phyloP scores from a whole-genome alignment of 2,113 vertebrate species.

The Piaya cayana region DNA sequence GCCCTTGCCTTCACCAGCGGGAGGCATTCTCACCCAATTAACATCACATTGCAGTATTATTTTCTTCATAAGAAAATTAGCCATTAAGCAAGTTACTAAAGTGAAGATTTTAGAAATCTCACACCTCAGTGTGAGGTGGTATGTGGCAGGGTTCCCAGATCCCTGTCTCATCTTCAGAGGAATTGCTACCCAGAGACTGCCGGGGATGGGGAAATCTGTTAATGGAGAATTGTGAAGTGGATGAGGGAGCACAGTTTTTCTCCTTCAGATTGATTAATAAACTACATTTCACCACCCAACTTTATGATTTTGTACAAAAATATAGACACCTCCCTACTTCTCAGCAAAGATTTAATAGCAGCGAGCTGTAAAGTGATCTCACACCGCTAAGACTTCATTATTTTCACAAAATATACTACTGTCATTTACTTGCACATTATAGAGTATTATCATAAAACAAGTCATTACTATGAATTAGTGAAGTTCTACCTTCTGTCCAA shows the following conservation, averaged over 20 bases:
- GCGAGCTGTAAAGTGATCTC: conserved; percentile 2
- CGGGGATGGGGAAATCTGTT: neutral
- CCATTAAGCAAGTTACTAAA: neutral
- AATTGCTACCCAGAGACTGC: neutral
- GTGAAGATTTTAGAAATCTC: neutral
- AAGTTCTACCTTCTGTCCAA: neutral
- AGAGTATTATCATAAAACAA: conserved; percentile 53
- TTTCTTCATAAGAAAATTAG: neutral
- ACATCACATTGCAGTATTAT: neutral
- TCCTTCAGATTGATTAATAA: neutral
- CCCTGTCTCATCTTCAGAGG: neutral
- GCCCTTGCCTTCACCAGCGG: neutral
- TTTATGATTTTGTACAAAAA: conserved; percentile 39
- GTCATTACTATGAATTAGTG: conserved; percentile 32
- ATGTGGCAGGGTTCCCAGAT: neutral
- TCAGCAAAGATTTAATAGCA: conserved; percentile 51
- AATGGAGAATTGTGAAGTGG: neutral
- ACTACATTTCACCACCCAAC: neutral
- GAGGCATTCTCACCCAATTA: neutral
- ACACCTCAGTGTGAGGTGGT: neutral
- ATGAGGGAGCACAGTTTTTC: neutral
- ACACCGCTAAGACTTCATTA: conserved; percentile 43
- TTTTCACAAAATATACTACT: conserved; percentile 64
- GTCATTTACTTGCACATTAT: conserved; percentile 26
- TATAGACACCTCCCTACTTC: conserved; percentile 1